Percentiles rank a stretch among this genome's conserved stretches.
Evolutionary conservation across 2,113 vertebrate genomes (phyloP).

Genomic region (Murina feae): DNA sequence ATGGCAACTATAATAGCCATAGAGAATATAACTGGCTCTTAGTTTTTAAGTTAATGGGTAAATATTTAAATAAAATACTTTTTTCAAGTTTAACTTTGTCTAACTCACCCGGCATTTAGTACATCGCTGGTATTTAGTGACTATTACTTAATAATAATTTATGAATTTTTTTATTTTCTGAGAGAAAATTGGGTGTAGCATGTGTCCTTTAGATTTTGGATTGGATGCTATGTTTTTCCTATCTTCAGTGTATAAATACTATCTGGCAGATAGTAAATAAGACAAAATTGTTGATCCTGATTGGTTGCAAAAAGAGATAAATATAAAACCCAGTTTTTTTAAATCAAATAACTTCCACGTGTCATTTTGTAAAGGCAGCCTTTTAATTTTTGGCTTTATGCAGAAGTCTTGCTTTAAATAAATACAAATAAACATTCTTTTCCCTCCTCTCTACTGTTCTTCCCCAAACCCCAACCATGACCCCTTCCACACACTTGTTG

Average conservation of each 20-base stretch:
- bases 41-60: neutral
- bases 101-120: neutral
- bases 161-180: neutral
- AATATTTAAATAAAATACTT: conserved; percentile 4
- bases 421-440: neutral
- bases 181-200: neutral
- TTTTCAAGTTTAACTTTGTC: neutral
- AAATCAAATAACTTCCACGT: neutral
- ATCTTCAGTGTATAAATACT: neutral
- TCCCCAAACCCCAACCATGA: neutral
- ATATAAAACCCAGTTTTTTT: neutral
- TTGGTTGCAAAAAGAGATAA: neutral
- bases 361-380: neutral
- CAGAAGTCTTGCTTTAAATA: conserved; percentile 34
- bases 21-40: conserved; percentile 11
- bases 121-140: neutral
- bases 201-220: neutral
- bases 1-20: neutral
- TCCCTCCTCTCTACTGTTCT: neutral
- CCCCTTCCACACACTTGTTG: neutral
- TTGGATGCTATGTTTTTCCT: neutral
- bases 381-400: neutral
- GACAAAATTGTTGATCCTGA: neutral
- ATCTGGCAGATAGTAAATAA: neutral
- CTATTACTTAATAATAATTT: neutral